A percentile compares a stretch with the other conserved stretches of the same genome.
These are phyloP conservation scores for Lontra canadensis DNA, from an alignment of 2,113 vertebrate genomes.

Conservation along the genomic window DNA sequence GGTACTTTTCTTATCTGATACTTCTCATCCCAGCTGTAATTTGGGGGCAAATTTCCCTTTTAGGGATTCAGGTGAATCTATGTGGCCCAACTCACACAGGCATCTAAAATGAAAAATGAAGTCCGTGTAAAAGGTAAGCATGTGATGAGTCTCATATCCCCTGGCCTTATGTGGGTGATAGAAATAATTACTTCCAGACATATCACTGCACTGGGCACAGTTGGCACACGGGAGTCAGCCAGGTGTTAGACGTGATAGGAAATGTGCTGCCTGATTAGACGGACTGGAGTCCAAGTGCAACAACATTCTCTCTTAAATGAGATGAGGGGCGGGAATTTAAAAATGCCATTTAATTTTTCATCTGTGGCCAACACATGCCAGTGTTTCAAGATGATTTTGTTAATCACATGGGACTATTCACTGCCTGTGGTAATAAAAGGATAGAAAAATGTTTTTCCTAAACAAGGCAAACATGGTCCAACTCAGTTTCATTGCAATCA, in stretches of 20 bases:
- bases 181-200: conserved; percentile 81
- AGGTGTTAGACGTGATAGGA: conserved; percentile 81
- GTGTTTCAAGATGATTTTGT: conserved; percentile 82
- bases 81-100: conserved; percentile 24
- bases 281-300: conserved; percentile 70
- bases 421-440: conserved; percentile 75
- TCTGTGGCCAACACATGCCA: conserved; percentile 72
- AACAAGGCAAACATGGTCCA: conserved; percentile 69
- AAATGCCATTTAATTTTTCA: conserved; percentile 82
- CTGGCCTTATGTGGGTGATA: conserved; percentile 69
- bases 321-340: conserved; percentile 72
- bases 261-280: conserved; percentile 79
- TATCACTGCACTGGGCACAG: conserved; percentile 71
- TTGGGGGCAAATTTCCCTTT: conserved; percentile 18
- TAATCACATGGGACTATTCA: conserved; percentile 79
- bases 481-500: conserved; percentile 58
- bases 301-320: conserved; percentile 78
- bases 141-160: conserved; percentile 65
- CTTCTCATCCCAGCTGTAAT: background rate
- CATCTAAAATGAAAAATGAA: conserved; percentile 76
- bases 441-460: conserved; percentile 72
- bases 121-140: conserved; percentile 66
- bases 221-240: conserved; percentile 72
- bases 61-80: conserved; percentile 46
- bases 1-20: background rate